A percentile compares a stretch with the other conserved stretches of the same genome.
phyloP scores from a whole-genome alignment of 2,888 invertebrate genomes.

The Cephus nigrinus region DNA sequence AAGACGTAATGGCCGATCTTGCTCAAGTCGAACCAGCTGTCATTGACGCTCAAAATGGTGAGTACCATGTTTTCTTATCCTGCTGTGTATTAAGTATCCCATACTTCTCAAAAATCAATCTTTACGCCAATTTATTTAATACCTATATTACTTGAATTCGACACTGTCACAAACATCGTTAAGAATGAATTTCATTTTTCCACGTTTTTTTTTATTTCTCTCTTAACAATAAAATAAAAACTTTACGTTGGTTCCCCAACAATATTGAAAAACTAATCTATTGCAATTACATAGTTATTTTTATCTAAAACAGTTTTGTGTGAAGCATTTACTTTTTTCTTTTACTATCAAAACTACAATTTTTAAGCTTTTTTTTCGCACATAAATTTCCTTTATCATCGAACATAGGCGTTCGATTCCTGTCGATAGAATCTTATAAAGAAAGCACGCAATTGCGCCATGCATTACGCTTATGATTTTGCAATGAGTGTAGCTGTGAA shows the following conservation, averaged over 20 bases:
- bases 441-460: not conserved
- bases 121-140: not conserved
- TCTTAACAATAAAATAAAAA: not conserved
- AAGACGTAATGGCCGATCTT: constrained; percentile 95
- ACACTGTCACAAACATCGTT: too few species aligned
- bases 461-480: constrained; percentile 1
- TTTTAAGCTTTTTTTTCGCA: not conserved
- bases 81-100: not conserved
- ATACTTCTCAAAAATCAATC: not conserved
- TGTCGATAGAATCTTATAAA: not conserved
- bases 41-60: constrained; percentile 97
- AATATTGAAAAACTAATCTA: not conserved
- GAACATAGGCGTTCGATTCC: not conserved
- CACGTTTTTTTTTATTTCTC: not conserved
- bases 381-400: not conserved
- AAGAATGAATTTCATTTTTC: not conserved
- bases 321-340: not conserved
- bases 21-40: constrained; percentile 99
- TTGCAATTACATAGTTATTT: not conserved
- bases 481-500: constrained; percentile 79
- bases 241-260: not conserved
- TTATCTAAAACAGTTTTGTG: not conserved
- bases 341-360: not conserved
- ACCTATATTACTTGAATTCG: too few species aligned
- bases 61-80: constrained; percentile 44